Percentiles rank a stretch among this genome's conserved stretches.
These are phyloP conservation scores for Lasioglossum pauxillum DNA, from an alignment of 2,888 invertebrate genomes.

Conservation along the genomic window DNA sequence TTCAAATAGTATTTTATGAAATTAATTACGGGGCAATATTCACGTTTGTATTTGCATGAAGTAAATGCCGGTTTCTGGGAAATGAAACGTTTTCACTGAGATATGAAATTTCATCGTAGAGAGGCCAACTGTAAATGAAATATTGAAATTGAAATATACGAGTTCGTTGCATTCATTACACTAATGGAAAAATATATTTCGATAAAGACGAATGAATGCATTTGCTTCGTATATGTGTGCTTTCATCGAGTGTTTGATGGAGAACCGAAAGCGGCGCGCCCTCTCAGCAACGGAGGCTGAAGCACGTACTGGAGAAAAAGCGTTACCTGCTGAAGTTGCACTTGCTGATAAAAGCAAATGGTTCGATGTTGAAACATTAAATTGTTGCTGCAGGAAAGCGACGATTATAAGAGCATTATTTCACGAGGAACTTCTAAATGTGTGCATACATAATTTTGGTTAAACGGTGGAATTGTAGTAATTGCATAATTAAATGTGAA, in stretches of 20 bases:
- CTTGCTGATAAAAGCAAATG: background rate
- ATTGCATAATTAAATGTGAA: too few species aligned
- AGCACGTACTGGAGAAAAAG: background rate
- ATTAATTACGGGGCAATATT: background rate
- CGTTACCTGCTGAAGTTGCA: constrained; percentile 5
- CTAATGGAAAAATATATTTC: background rate
- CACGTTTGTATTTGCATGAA: background rate
- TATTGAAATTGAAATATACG: background rate
- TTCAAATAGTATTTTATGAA: background rate
- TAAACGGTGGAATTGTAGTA: background rate
- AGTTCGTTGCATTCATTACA: background rate
- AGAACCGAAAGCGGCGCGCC: background rate
- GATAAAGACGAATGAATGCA: background rate
- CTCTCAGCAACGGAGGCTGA: background rate
- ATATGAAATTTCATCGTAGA: background rate
- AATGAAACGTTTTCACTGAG: background rate
- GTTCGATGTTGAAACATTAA: background rate
- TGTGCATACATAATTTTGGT: background rate
- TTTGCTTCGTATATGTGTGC: background rate
- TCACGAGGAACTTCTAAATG: background rate
- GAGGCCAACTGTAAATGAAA: background rate
- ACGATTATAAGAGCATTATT: background rate
- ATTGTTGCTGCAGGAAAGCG: background rate
- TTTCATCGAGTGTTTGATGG: background rate
- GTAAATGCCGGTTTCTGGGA: background rate